Evolutionary conservation across 2,888 invertebrate genomes (phyloP), one percentile per base, ranked within the genome.

Genomic region (Drosophila birchii): DNA sequence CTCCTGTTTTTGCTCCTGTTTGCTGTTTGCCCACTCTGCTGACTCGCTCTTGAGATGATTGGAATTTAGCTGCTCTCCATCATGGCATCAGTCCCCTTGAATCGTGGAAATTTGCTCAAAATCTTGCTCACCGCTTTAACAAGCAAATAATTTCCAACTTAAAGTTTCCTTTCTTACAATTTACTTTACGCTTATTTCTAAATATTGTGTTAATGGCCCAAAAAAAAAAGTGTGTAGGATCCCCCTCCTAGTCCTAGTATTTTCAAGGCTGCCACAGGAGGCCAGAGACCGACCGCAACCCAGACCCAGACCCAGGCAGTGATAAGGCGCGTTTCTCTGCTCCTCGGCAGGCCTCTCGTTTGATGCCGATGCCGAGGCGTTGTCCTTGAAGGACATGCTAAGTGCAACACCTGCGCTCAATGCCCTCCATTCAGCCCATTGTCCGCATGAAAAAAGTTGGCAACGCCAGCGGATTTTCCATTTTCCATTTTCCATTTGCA

Each of bases 331-430:
- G 43, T 53, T 38, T 26, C 23, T 32, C 16, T 5, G 38, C 36
- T 36, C 12, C 38, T 29, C 5, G 18, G 49, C 9, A 32, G 45
- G 64, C 44, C 39, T 61, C 43, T 47, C 26, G 60, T 49, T 39
- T 39, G 67, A 23, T 18, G 39, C 26, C 23, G 16, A 23, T 34
- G 45, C 23, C 18, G 26, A 54, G 49, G 47, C 63, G 49, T 51
- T 68, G 72, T 80, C 86, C 82, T 83, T 82, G 83, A 62, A 75
- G 67, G 38, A 47, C 32, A 23, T 66, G 68, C 49, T 80, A 75
- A 81, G 86, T 86, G 85, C 75, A 72, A 84, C 82, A 83, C 81
- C 86, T 86, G 78, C 63, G 58, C 76, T 79, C 78, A 86, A 86
- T 86, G 82, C 75, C 53, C 55, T 45, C 67, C 67, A 55, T 75